Conservation (phyloP, 2,113 vertebrate genomes). For the Tiliqua scincoides region DNA sequence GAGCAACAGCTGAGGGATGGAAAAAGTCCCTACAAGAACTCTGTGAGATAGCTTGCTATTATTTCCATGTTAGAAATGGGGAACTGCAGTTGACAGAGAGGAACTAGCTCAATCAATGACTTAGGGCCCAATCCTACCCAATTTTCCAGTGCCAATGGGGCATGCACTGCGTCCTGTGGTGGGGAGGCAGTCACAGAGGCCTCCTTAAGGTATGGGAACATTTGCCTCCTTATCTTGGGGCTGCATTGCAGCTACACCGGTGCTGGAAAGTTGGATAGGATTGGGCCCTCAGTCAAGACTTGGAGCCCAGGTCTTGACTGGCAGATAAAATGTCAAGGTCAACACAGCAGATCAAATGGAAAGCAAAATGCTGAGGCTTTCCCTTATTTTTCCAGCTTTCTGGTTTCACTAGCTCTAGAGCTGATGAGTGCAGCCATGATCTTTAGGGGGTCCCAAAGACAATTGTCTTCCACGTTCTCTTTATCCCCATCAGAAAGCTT, state of each 20-base stretch:
- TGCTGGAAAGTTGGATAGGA: too few relatives aligned
- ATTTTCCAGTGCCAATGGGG: too few relatives aligned
- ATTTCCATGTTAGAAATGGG: background rate
- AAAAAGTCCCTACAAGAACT: background rate
- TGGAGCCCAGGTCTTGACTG: background rate
- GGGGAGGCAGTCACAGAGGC: too few relatives aligned
- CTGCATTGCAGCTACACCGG: too few relatives aligned
- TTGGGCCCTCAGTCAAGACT: too few relatives aligned
- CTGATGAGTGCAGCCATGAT: background rate
- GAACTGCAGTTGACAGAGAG: background rate
- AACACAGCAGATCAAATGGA: background rate
- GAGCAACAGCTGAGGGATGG: background rate
- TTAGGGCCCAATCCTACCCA: too few relatives aligned
- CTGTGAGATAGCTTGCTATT: background rate
- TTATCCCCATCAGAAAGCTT: background rate
- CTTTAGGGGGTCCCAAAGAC: background rate
- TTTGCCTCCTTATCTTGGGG: too few relatives aligned
- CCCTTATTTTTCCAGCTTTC: rapidly evolving
- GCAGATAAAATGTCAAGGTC: too few relatives aligned
- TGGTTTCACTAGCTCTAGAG: background rate
- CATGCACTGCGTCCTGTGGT: too few relatives aligned
- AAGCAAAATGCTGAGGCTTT: background rate
- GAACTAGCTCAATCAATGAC: background rate
- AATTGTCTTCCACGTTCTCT: background rate
- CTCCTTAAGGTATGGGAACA: too few relatives aligned